Conservation (phyloP, 2,113 vertebrate species). For the Austrofundulus limnaeus region DNA sequence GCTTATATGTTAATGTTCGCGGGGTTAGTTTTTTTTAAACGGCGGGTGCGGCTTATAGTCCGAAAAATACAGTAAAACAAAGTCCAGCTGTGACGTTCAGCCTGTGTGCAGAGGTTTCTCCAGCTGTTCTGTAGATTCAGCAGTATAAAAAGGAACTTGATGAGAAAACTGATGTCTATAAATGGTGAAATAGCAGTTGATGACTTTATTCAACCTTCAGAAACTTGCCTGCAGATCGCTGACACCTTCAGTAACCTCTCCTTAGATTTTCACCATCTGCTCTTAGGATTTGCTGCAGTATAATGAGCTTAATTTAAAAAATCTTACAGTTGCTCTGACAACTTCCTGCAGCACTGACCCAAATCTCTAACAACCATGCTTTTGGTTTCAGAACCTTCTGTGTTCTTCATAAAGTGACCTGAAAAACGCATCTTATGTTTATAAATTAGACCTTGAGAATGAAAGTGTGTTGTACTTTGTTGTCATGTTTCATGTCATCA, state of each 20-base stretch:
- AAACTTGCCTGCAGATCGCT: slow-evolving; percentile 4
- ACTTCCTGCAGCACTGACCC: slow-evolving; percentile 33
- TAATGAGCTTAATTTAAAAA: slow-evolving; percentile 27
- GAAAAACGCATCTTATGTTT: slow-evolving; percentile 35
- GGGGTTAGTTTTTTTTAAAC: no score
- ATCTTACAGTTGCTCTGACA: slow-evolving; percentile 21
- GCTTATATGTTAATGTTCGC: no score
- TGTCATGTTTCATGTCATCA: not conserved
- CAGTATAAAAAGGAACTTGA: no score
- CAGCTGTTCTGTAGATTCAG: no score
- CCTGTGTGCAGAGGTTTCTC: no score
- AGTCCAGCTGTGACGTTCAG: no score
- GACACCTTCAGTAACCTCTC: slow-evolving; percentile 6
- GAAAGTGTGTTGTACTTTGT: not conserved
- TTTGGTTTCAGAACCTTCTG: slow-evolving; percentile 66
- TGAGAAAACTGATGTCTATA: no score
- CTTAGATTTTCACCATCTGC: slow-evolving; percentile 49
- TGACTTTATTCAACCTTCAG: no score
- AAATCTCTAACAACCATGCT: slow-evolving; percentile 36
- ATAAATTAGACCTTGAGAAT: slow-evolving; percentile 51
- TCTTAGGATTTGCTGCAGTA: slow-evolving; percentile 22
- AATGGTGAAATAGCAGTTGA: no score
- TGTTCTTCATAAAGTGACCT: slow-evolving; percentile 49
- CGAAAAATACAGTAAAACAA: no score
- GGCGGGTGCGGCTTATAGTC: no score